These are phyloP conservation scores for Myotis pilosus DNA, from an alignment of 2,797 vertebrate species.

Conservation along the genomic window DNA sequence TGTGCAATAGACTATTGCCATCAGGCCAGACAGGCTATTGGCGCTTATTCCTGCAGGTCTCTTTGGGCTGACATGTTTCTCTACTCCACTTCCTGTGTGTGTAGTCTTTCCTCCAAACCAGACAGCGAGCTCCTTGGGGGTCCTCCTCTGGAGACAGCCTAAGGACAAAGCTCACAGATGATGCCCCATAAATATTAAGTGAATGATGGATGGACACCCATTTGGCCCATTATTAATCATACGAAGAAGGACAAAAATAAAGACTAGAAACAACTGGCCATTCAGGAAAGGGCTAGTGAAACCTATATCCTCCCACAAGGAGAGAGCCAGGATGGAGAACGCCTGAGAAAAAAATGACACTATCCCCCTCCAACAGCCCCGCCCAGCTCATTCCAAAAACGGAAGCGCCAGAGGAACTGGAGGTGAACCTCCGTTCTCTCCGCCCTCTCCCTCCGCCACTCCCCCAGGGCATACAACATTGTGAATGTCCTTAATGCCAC, in stretches of 20 bases:
- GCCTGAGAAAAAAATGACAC: background rate
- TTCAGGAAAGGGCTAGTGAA: background rate
- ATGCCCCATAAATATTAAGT: background rate
- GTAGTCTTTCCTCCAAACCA: background rate
- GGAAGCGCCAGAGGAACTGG: background rate
- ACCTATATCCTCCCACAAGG: background rate
- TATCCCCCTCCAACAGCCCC: background rate
- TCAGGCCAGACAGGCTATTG: background rate
- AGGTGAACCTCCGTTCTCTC: background rate
- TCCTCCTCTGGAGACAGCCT: background rate
- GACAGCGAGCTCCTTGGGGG: background rate
- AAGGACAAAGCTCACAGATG: background rate
- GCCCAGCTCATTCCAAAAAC: background rate
- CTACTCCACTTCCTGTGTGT: background rate
- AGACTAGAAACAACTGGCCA: background rate
- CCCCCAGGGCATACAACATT: background rate
- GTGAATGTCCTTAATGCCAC: background rate
- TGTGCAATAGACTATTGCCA: background rate
- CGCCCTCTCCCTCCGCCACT: accelerated
- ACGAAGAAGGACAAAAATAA: background rate
- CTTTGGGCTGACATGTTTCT: background rate
- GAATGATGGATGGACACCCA: background rate
- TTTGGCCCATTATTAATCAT: background rate
- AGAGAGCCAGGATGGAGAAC: background rate
- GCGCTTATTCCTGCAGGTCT: background rate